Percentiles rank a stretch among this genome's conserved stretches.
These are phyloP conservation scores for Gila orcuttii DNA, from an alignment of 2,113 vertebrate genomes.

Conservation along the genomic window DNA sequence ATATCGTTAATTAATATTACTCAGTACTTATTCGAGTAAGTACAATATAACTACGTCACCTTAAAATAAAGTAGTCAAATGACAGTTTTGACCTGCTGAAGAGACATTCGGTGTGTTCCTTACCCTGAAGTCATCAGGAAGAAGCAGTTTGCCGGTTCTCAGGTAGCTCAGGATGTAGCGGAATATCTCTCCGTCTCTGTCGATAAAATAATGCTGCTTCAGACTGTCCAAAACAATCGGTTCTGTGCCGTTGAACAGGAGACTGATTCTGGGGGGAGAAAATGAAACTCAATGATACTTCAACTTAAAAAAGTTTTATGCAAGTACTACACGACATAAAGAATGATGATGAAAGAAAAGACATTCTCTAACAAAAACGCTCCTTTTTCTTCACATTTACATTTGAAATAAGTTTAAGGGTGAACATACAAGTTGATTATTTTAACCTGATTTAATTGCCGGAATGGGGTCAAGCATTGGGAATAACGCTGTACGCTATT, in stretches of 20 bases:
- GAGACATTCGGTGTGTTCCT: not conserved
- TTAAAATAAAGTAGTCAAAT: not conserved
- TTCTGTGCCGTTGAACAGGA: constrained; percentile 98
- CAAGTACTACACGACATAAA: not conserved
- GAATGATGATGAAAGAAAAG: not conserved
- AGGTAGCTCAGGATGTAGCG: constrained; percentile 98
- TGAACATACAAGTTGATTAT: constrained; percentile 37
- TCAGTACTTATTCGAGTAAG: too few relatives aligned
- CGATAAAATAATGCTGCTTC: constrained; percentile 99
- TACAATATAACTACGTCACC: too few relatives aligned
- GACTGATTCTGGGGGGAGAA: constrained; percentile 86
- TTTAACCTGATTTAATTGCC: constrained; percentile 47
- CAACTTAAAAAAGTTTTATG: not conserved
- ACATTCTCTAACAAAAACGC: too few relatives aligned
- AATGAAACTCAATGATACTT: not conserved
- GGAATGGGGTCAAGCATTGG: constrained; percentile 53
- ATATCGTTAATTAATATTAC: too few relatives aligned
- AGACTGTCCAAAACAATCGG: constrained; percentile 99
- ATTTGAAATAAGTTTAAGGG: not conserved
- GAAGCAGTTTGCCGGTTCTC: constrained; percentile 94
- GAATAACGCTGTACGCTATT: constrained; percentile 49
- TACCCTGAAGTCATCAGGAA: constrained; percentile 99
- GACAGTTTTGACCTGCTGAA: not conserved
- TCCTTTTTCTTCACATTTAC: not conserved
- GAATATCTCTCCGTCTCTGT: constrained; percentile 98